Conservation (phyloP, 2,113 vertebrate genomes). For the Coreoperca whiteheadi region DNA sequence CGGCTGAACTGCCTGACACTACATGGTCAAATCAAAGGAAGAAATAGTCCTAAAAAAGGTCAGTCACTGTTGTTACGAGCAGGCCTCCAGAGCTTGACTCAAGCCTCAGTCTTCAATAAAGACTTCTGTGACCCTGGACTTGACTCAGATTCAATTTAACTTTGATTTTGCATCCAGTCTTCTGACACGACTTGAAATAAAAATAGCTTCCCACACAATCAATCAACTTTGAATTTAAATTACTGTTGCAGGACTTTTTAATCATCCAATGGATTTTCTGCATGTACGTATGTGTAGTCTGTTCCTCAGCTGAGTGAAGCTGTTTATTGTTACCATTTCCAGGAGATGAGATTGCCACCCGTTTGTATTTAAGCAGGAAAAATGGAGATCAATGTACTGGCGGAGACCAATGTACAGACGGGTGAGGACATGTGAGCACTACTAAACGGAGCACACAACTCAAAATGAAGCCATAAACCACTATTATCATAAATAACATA, state of each 20-base stretch:
- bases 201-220: neutral
- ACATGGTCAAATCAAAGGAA: conserved; percentile 3
- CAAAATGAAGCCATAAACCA: neutral
- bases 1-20: conserved; percentile 5
- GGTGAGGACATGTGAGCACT: neutral
- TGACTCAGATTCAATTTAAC: neutral
- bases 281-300: neutral
- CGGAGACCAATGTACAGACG: neutral
- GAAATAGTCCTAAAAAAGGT: neutral
- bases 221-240: neutral
- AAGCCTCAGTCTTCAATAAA: neutral
- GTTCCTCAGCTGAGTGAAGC: neutral
- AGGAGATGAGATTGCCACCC: neutral
- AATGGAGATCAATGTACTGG: neutral
- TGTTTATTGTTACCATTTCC: neutral
- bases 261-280: neutral
- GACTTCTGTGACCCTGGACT: neutral
- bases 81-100: neutral
- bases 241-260: neutral
- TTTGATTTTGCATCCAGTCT: conserved; percentile 8
- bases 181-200: neutral
- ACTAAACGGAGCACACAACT: neutral
- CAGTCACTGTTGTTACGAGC: neutral
- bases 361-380: conserved; percentile 5
- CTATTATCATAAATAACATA: neutral